phyloP scores from a whole-genome alignment of 2,113 vertebrate genomes.

The Hypocryptadius cinnamomeus region DNA sequence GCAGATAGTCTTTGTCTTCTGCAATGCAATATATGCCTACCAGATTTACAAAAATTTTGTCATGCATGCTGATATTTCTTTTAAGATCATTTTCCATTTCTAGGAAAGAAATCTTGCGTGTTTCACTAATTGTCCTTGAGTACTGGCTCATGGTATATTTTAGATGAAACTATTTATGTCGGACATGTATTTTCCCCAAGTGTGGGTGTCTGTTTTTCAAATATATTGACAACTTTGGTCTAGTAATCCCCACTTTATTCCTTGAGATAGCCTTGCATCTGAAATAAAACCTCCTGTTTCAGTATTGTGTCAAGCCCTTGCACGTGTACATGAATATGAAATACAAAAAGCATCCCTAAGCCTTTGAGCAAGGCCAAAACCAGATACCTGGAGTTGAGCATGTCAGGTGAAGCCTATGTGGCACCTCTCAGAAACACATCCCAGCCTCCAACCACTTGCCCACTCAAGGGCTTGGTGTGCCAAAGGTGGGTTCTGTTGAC shows the following conservation, averaged over 20 bases:
- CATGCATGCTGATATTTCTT: neutral
- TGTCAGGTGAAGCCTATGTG: neutral
- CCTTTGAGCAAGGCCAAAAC: neutral
- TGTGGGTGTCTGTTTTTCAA: neutral
- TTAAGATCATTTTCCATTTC: neutral
- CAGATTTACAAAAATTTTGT: neutral
- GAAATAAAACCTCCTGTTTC: neutral
- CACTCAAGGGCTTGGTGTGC: neutral
- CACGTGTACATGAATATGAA: neutral
- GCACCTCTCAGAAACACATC: neutral
- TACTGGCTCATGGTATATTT: neutral
- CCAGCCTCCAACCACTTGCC: neutral
- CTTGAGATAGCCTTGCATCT: neutral
- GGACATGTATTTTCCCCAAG: neutral
- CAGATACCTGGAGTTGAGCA: neutral
- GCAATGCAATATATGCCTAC: neutral
- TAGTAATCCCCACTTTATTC: neutral
- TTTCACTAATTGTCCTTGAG: neutral
- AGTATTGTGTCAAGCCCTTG: neutral
- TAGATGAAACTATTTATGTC: neutral
- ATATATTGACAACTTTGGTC: neutral
- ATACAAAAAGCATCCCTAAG: neutral
- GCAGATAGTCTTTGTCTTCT: neutral
- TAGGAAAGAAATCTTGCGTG: neutral
- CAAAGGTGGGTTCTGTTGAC: neutral